Evolutionary conservation across 2,113 vertebrate species (phyloP).

Genomic region (Aphyosemion australe): DNA sequence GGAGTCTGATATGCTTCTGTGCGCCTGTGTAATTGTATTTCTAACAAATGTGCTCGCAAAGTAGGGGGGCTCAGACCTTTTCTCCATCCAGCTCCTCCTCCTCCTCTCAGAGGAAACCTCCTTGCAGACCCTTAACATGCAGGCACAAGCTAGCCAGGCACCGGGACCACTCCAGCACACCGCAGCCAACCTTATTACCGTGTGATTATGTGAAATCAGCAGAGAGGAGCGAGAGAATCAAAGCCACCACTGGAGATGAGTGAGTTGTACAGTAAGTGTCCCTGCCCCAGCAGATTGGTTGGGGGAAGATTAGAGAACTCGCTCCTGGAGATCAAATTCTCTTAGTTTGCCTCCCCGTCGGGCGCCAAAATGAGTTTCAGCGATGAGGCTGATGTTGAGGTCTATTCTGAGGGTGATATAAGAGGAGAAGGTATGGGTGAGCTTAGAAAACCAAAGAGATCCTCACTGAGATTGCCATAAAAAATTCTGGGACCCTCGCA

Average conservation of each 20-base stretch:
- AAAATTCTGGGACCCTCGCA: conserved; percentile 49
- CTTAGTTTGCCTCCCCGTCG: conserved; percentile 55
- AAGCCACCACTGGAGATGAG: conserved; percentile 64
- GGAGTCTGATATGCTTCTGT: conserved; percentile 65
- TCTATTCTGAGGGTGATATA: conserved; percentile 36
- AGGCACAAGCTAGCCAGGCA: conserved; percentile 8
- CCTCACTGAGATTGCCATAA: conserved; percentile 42
- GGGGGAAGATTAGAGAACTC: conserved; percentile 57
- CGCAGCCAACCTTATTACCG: conserved; percentile 65
- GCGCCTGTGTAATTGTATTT: conserved; percentile 77
- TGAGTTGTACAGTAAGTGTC: conserved; percentile 67
- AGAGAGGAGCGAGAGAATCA: conserved; percentile 68
- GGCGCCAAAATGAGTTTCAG: conserved; percentile 50
- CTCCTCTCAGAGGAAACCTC: conserved; percentile 29
- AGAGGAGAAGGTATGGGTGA: conserved; percentile 41
- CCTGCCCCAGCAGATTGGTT: conserved; percentile 45
- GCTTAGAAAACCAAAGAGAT: conserved; percentile 57
- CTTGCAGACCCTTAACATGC: conserved; percentile 23
- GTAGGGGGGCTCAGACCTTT: conserved; percentile 50
- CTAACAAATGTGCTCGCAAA: conserved; percentile 67
- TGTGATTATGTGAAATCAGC: conserved; percentile 72
- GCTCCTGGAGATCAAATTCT: conserved; percentile 61
- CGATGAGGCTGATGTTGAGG: conserved; percentile 53
- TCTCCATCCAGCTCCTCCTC: conserved; percentile 18
- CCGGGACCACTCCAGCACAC: conserved; percentile 27